Conservation (phyloP, 2,113 vertebrate genomes). For the Zosterops borbonicus region DNA sequence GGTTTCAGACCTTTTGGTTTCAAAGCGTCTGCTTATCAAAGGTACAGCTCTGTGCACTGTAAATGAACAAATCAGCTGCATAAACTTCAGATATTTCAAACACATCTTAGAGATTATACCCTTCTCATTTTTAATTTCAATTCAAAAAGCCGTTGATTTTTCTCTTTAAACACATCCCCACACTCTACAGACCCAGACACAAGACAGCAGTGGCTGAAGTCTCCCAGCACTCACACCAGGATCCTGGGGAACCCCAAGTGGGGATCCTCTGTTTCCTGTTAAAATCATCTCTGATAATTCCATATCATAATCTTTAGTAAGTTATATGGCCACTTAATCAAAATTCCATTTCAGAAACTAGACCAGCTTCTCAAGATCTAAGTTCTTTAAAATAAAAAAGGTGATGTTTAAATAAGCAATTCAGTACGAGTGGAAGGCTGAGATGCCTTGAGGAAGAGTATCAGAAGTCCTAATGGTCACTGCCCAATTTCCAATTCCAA, state of each 20-base stretch:
- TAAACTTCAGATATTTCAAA: not conserved
- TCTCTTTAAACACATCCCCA: not conserved
- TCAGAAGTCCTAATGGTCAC: not conserved
- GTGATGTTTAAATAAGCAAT: not conserved
- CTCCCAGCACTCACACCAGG: not conserved
- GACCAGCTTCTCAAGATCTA: not conserved
- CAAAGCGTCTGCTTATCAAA: constrained; percentile 15
- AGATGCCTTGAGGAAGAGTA: not conserved
- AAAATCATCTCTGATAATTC: not conserved
- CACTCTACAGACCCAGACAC: not conserved
- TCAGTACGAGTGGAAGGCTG: not conserved
- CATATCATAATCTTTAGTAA: not conserved
- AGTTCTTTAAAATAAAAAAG: not conserved
- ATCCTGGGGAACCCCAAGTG: not conserved
- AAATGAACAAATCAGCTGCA: not conserved
- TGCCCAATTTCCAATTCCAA: not conserved
- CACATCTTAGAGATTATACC: not conserved
- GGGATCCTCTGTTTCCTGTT: not conserved
- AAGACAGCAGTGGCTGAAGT: not conserved
- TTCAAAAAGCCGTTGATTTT: not conserved
- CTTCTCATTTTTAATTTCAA: not conserved
- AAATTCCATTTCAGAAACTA: not conserved
- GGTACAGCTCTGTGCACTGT: not conserved
- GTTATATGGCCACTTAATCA: not conserved
- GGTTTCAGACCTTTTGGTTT: not conserved